Evolutionary conservation across 1,140 invertebrate species (phyloP).

Genomic region (Notospermus geniculatus): DNA sequence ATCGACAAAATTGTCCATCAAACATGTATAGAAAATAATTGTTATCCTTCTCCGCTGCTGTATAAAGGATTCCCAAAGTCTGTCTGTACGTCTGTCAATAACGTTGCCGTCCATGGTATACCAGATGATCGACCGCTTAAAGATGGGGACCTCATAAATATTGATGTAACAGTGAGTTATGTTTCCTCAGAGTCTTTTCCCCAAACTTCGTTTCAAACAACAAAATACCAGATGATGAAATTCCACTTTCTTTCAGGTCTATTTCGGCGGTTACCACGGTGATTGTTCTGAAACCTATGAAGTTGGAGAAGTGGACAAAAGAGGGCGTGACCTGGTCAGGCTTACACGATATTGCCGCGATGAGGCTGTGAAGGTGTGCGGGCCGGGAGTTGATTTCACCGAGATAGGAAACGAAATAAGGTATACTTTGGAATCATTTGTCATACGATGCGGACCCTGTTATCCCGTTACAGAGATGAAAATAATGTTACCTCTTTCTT

Average conservation of each 20-base stretch:
- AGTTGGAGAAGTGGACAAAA: constrained; percentile 74
- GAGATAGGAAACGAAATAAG: constrained; percentile 67
- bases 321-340: constrained; percentile 68
- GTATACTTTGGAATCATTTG: no score
- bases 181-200: background rate
- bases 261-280: constrained; percentile 81
- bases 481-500: no score
- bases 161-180: constrained; percentile 82
- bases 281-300: constrained; percentile 87
- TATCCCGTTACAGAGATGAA: no score
- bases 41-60: constrained; percentile 87
- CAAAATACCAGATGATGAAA: no score
- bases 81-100: constrained; percentile 92
- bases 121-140: constrained; percentile 77
- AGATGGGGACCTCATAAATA: constrained; percentile 87
- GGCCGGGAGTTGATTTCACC: constrained; percentile 70
- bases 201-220: background rate
- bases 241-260: constrained; percentile 72
- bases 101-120: constrained; percentile 92
- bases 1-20: constrained; percentile 77
- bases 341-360: constrained; percentile 71
- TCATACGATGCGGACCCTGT: no score
- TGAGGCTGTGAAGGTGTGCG: constrained; percentile 74
- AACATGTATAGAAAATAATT: constrained; percentile 66
- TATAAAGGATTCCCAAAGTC: constrained; percentile 89